A percentile compares a stretch with the other conserved stretches of the same genome.
phyloP scores from a whole-genome alignment of 2,113 vertebrate genomes.

The Toxostoma redivivum region DNA sequence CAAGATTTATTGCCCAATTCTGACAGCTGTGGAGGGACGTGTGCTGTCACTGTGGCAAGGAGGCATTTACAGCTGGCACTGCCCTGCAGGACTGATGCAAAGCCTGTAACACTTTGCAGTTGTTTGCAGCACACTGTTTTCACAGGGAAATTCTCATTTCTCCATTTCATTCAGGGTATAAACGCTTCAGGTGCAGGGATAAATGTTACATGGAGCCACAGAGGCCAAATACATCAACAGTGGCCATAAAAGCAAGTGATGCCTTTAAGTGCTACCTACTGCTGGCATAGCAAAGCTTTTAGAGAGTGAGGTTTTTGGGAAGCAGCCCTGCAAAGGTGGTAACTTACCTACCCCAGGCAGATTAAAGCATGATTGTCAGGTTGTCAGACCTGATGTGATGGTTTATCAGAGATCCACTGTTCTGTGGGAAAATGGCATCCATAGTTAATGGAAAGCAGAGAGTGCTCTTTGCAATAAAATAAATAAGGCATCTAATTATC shows the following conservation, averaged over 20 bases:
- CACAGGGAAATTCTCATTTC: not conserved
- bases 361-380: not conserved
- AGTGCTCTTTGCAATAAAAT: not conserved
- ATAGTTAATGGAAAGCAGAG: not conserved
- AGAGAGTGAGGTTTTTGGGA: not conserved
- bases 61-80: not conserved
- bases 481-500: not conserved
- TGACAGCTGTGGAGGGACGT: not conserved
- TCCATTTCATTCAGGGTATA: not conserved
- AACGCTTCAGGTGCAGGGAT: not conserved
- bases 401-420: not conserved
- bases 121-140: not conserved
- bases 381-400: not conserved
- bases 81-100: not conserved
- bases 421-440: not conserved
- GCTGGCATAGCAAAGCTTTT: not conserved
- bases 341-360: fast-evolving
- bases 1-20: not conserved
- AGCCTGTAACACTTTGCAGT: not conserved
- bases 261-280: not conserved
- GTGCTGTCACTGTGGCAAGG: not conserved
- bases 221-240: not conserved
- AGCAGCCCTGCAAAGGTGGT: not conserved
- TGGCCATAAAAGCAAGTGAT: not conserved
- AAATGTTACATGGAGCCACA: not conserved